A percentile compares a stretch with the other conserved stretches of the same genome.
These are phyloP conservation scores for Zophobas morio DNA, from an alignment of 1,140 invertebrate species.

Conservation along the genomic window DNA sequence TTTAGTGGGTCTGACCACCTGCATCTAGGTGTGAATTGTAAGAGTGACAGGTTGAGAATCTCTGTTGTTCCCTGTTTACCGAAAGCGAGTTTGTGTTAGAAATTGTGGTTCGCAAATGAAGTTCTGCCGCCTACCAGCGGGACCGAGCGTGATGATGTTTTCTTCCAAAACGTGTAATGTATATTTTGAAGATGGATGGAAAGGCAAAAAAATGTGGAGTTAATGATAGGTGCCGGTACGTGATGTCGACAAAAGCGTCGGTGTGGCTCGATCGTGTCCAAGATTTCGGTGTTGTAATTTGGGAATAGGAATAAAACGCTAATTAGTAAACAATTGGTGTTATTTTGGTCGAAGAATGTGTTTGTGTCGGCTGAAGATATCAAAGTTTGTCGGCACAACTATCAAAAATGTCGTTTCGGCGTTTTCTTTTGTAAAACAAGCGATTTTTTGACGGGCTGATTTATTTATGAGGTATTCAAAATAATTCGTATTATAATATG, in stretches of 20 bases:
- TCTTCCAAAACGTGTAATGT: background rate
- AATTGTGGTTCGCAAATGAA: conserved; percentile 12
- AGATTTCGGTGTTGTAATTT: conserved; percentile 7
- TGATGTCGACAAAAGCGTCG: conserved; percentile 21
- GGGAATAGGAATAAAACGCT: conserved; percentile 3
- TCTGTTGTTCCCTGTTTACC: conserved; percentile 9
- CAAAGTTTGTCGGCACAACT: conserved; percentile 25
- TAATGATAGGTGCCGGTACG: conserved; percentile 9
- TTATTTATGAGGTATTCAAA: conserved; percentile 48
- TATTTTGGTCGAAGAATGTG: conserved; percentile 8
- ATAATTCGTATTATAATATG: conserved; percentile 47
- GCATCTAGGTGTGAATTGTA: conserved; percentile 18
- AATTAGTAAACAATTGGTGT: conserved; percentile 34
- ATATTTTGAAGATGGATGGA: background rate
- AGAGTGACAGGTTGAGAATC: conserved; percentile 8
- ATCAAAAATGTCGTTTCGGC: conserved; percentile 33
- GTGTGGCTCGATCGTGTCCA: conserved; percentile 17
- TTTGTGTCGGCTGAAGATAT: conserved; percentile 32
- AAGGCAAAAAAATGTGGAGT: background rate
- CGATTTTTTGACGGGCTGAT: conserved; percentile 44
- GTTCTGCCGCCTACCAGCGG: background rate
- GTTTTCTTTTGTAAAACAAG: conserved; percentile 17
- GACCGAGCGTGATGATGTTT: background rate
- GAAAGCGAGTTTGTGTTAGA: conserved; percentile 2
- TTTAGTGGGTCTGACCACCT: background rate